Base-by-base conservation (phyloP, 2,888 invertebrate species). In the Cenopis cana region DNA sequence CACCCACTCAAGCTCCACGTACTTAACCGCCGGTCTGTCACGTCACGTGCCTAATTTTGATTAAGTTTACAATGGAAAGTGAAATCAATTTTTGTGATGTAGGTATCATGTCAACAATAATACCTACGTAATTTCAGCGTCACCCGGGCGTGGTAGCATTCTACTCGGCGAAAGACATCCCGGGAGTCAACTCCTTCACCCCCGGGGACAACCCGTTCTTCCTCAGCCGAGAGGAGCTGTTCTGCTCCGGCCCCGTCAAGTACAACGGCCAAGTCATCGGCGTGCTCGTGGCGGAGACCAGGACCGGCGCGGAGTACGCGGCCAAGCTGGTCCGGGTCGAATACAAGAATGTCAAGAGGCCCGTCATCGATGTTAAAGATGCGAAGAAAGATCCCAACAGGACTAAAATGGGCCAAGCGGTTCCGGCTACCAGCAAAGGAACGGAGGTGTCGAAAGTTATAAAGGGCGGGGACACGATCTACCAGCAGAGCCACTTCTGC, bases 401-500 rank as follows among this genome's bases (percentile, higher is more conserved):
- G 84, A 78, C 69, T 72, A 1, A 79, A 73, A 0, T 36, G 52
- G 46, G 41, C 9, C 80, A 33, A 79, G 72, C 36, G 46, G 46
- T 46, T 46, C 46, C 46, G 8, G 46, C 46, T 6, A 46, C 46
- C 46, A 46, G 46, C 12, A 36, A 33, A 20, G 46, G 76, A 41
- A 50, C 75, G 18, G 60, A 76, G 74, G 83, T 85, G 17, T 24
- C 11, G 46, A 46, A 46, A 17, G 74, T 82, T 8, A 89, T 94
- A 24, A 83, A 78, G 74, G 96, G 96, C 0, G 87, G 80, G 1
- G 90, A 93, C 65, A 85, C 92, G 50, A 84, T 94, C 72, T 94
- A 94, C 33, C 82, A 91, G 12, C 97, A 97, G 80, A 96, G 95
- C 79, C 97, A 97, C 82, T 96, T 94, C 76, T 94, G 94, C 14